phyloP scores from a whole-genome alignment of 2,888 invertebrate species.

The Acronicta alni region DNA sequence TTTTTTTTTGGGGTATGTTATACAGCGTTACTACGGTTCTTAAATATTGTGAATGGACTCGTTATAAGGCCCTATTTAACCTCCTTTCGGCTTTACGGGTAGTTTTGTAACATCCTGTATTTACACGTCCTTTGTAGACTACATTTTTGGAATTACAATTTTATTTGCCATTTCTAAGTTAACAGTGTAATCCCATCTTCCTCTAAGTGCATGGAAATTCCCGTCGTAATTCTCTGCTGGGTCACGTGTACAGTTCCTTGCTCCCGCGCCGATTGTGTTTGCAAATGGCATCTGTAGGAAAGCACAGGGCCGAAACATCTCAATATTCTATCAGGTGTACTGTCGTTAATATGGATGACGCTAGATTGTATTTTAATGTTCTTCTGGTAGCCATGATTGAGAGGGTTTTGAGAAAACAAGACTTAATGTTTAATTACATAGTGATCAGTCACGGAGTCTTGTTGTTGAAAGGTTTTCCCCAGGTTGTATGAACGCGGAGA shows the following conservation, averaged over 20 bases:
- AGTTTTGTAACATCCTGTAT: too few relatives aligned
- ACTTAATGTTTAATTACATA: conserved; percentile 28
- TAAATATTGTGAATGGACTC: too few relatives aligned
- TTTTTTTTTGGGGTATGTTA: too few relatives aligned
- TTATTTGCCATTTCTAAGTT: not conserved
- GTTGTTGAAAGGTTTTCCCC: conserved; percentile 1
- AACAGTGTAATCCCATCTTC: not conserved
- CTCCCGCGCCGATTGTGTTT: conserved; percentile 49
- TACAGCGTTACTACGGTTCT: too few relatives aligned
- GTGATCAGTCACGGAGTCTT: conserved; percentile 27
- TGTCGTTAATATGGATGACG: conserved; percentile 45
- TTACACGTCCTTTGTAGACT: not conserved
- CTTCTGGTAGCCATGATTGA: conserved; percentile 36
- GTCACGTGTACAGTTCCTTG: conserved; percentile 56
- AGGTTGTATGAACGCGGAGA: conserved; percentile 1
- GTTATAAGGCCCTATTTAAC: too few relatives aligned
- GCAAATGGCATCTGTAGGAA: conserved; percentile 40
- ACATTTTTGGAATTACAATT: not conserved
- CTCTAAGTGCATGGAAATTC: conserved; percentile 35
- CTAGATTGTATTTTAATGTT: conserved; percentile 25
- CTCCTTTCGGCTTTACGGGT: too few relatives aligned
- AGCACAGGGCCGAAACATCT: conserved; percentile 41
- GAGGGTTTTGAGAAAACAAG: conserved; percentile 30
- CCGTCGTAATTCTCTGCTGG: conserved; percentile 13
- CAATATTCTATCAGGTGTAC: conserved; percentile 51